Percentiles rank a stretch among this genome's conserved stretches.
Evolutionary conservation across 1,140 invertebrate genomes (phyloP).

Genomic region (Chymomyza costata): DNA sequence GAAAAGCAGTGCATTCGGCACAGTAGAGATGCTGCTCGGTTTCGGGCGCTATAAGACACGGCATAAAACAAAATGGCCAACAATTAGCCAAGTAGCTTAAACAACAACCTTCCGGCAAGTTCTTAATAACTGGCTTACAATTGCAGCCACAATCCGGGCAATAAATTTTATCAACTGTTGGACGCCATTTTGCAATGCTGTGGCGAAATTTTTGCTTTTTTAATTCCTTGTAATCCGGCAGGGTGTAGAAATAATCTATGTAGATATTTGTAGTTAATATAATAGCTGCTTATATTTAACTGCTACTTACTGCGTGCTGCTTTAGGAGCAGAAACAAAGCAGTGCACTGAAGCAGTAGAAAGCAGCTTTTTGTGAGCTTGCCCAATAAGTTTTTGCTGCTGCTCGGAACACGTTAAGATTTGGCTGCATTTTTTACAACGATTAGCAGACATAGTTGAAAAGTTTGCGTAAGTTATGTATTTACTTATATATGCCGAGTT

Average conservation of each 20-base stretch:
- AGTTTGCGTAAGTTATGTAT: too few species aligned
- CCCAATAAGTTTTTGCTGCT: conserved; percentile 51
- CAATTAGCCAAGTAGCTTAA: conserved; percentile 65
- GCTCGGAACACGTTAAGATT: conserved; percentile 44
- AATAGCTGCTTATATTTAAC: not conserved
- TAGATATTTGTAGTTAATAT: too few species aligned
- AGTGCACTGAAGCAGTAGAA: conserved; percentile 41
- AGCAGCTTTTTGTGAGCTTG: conserved; percentile 31
- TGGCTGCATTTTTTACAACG: too few species aligned
- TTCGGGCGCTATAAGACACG: conserved; percentile 60
- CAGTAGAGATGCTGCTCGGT: conserved; percentile 74
- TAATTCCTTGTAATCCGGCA: too few species aligned
- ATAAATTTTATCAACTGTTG: conserved; percentile 51
- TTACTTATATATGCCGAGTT: too few species aligned
- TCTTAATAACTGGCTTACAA: conserved; percentile 45
- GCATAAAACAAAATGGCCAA: conserved; percentile 76
- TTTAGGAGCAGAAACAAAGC: conserved; percentile 38
- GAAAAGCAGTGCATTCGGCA: conserved; percentile 64
- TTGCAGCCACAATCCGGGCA: conserved; percentile 54
- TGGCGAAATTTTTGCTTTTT: conserved; percentile 39
- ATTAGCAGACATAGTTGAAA: too few species aligned
- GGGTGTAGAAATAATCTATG: too few species aligned
- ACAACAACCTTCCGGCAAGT: conserved; percentile 27
- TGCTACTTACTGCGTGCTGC: conserved; percentile 43
- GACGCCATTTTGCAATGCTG: conserved; percentile 65